These are phyloP conservation scores for Poecilia velifera DNA, from an alignment of 2,797 vertebrate species.

Conservation along the genomic window DNA sequence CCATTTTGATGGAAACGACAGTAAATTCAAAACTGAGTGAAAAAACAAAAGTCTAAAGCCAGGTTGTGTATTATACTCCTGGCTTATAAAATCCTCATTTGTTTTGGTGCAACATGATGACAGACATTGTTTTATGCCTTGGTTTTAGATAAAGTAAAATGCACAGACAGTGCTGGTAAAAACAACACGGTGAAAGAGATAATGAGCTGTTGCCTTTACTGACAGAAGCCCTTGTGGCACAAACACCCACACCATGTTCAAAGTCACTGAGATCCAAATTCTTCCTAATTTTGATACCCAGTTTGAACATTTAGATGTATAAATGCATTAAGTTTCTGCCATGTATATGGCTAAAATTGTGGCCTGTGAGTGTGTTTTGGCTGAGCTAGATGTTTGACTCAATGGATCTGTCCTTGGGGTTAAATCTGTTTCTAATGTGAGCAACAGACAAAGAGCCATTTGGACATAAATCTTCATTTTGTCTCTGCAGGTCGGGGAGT, in stretches of 20 bases:
- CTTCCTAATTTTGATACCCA: neutral
- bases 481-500: slow-evolving; percentile 90
- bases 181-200: neutral
- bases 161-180: neutral
- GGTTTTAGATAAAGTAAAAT: neutral
- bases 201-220: neutral
- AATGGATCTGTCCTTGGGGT: neutral
- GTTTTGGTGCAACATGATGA: neutral
- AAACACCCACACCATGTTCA: neutral
- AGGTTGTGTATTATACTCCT: neutral
- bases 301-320: neutral
- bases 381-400: neutral
- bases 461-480: slow-evolving; percentile 10
- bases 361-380: neutral
- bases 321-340: neutral
- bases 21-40: neutral
- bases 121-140: neutral
- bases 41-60: neutral
- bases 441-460: neutral
- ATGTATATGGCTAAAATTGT: neutral
- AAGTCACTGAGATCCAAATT: neutral
- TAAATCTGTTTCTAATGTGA: neutral
- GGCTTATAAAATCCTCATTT: neutral
- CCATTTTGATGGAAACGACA: neutral
- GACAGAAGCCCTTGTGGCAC: neutral